Conservation (phyloP, 2,888 invertebrate genomes). For the Nasonovia ribisnigri region DNA sequence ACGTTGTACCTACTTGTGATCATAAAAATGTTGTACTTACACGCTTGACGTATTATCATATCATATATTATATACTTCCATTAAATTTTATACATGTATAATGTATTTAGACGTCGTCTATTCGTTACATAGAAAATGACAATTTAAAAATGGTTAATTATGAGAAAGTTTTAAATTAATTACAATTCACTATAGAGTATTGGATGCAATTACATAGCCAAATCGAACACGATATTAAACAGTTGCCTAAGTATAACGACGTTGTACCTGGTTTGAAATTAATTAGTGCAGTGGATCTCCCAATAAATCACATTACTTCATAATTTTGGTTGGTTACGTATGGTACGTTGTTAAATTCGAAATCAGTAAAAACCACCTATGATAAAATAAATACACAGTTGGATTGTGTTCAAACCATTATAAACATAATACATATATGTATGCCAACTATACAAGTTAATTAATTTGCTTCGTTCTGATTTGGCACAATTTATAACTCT, state of each 20-base stretch:
- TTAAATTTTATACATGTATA: background rate
- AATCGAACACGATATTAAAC: background rate
- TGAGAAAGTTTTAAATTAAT: constrained; percentile 42
- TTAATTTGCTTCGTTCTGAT: background rate
- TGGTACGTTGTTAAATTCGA: background rate
- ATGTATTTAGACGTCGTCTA: background rate
- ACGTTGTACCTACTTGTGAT: background rate
- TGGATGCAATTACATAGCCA: constrained; percentile 12
- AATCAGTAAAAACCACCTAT: background rate
- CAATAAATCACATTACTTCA: background rate
- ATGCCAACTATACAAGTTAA: background rate
- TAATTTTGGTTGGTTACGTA: background rate
- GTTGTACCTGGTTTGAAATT: background rate
- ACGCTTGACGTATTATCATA: background rate
- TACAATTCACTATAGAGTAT: background rate
- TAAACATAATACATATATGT: background rate
- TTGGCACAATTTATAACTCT: background rate
- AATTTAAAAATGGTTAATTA: constrained; percentile 18
- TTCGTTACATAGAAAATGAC: constrained; percentile 15
- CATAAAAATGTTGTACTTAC: background rate
- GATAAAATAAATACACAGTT: background rate
- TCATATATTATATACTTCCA: background rate
- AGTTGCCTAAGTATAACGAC: background rate
- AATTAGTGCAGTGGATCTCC: background rate
- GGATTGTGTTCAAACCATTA: background rate